Evolutionary conservation across 2,113 vertebrate genomes (phyloP), one percentile per base, ranked within the genome.

Genomic region (Myocastor coypus): DNA sequence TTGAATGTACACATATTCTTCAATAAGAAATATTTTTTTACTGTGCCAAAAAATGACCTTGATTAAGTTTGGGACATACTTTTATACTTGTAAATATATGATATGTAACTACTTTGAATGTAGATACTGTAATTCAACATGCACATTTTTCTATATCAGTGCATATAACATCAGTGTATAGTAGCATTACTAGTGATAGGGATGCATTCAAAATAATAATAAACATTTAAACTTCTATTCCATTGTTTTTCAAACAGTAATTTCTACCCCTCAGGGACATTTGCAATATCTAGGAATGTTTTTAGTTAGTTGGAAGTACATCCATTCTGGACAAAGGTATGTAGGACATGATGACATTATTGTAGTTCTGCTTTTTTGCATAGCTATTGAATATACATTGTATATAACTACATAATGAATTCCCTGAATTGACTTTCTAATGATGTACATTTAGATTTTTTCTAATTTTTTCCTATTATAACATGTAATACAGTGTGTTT

Each of bases 21-120:
- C 82, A 82, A 24, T 66, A 87, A 92, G 55, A 89, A 89, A 83
- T 66, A 80, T 50, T 14, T 93, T 93, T 88, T 82, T 57, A n/a
- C 61, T 88, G 75, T 82, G 42, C 84, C 46, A 84, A 92, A 40
- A 63, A 83, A 61, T 91, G 82, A 59, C 61, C 3, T 9, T 93
- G 57, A 55, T 84, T 96, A 89, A 94, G 89, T 83, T 82, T 78
- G 84, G 34, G 16, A 12, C 16, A 7, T 46, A 59, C 13, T 40
- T 93, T 93, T 63, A 59, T 85, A 71, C 42, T 57, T 89, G 2
- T 75, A 81, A 88, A n/a, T 84, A 52, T 12, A 46, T 40, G 7
- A 63, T 40, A 0, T 83, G 5, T 71, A 69, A 77, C 26, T 83
- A 63, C 83, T 89, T 92, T 63, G 55, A 90, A 71, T 87, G 63